These are phyloP conservation scores for Lipophrys pholis DNA, from an alignment of 2,113 vertebrate genomes.

Conservation along the genomic window DNA sequence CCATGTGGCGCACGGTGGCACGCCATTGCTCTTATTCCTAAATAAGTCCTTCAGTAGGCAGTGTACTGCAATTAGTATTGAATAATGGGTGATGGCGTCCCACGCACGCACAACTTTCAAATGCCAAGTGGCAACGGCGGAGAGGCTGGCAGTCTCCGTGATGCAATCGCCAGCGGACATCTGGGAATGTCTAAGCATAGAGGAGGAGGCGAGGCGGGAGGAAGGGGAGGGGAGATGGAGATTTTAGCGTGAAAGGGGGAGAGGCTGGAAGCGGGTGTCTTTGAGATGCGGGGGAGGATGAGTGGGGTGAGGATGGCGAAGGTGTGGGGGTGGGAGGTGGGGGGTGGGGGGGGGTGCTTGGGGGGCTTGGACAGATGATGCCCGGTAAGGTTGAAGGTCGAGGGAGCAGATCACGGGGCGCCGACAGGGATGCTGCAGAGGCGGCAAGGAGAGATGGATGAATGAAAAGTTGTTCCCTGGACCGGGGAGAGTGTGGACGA, in stretches of 20 bases:
- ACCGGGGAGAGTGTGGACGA: slow-evolving; percentile 42
- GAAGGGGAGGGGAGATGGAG: neutral
- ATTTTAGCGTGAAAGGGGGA: neutral
- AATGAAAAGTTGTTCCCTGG: slow-evolving; percentile 39
- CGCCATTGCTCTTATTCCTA: slow-evolving; percentile 31
- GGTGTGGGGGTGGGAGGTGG: neutral
- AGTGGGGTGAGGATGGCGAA: neutral
- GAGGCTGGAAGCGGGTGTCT: neutral
- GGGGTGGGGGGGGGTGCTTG: neutral
- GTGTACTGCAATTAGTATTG: slow-evolving; percentile 44
- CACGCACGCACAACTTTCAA: slow-evolving; percentile 49
- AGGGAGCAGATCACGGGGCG: slow-evolving; percentile 6
- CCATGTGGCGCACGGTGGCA: neutral
- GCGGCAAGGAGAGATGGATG: slow-evolving; percentile 23
- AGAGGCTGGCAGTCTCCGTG: slow-evolving; percentile 54
- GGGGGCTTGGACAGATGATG: slow-evolving; percentile 6
- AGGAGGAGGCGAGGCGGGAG: neutral
- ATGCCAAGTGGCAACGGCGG: slow-evolving; percentile 67
- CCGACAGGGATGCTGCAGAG: neutral
- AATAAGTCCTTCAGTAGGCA: slow-evolving; percentile 27
- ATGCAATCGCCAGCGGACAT: slow-evolving; percentile 61
- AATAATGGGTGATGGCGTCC: slow-evolving; percentile 50
- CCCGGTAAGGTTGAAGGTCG: slow-evolving; percentile 41
- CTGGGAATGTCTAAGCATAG: slow-evolving; percentile 55
- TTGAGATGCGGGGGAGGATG: neutral